Percentiles rank a stretch among this genome's conserved stretches.
These are phyloP conservation scores for Linnaemya vulpina DNA, from an alignment of 2,888 invertebrate species.

Conservation along the genomic window DNA sequence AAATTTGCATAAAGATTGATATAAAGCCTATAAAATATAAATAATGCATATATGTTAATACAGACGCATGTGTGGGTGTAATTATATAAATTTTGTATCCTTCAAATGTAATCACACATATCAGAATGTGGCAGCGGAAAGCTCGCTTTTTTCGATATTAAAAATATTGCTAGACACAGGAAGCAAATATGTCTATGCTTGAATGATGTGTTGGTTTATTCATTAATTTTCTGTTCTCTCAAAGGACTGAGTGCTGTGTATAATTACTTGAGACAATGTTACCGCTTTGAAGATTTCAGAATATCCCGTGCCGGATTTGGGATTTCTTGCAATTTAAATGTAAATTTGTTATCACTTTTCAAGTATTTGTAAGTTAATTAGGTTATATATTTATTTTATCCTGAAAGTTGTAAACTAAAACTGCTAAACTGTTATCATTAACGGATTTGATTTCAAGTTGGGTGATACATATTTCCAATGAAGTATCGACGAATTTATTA, in stretches of 20 bases:
- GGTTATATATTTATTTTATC: too few relatives aligned
- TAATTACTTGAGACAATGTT: too few relatives aligned
- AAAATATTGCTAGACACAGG: neutral
- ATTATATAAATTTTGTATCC: neutral
- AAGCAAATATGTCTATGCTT: neutral
- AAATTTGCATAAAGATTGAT: conserved; percentile 4
- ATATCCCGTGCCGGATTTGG: too few relatives aligned
- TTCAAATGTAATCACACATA: neutral
- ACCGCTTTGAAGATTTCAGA: too few relatives aligned
- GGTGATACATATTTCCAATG: too few relatives aligned
- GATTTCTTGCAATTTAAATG: too few relatives aligned
- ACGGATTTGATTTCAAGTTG: too few relatives aligned
- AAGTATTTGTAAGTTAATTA: too few relatives aligned
- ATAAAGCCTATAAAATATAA: neutral
- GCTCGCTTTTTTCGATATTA: neutral
- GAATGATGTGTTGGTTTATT: neutral
- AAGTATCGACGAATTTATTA: too few relatives aligned
- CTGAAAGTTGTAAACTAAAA: too few relatives aligned
- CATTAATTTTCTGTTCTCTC: neutral
- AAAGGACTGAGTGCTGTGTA: neutral
- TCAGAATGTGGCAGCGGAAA: neutral
- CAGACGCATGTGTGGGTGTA: neutral
- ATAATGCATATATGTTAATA: neutral
- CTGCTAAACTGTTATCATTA: too few relatives aligned
- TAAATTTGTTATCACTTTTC: too few relatives aligned